Conservation (phyloP, 1,140 invertebrate species). For the Drosophila ogumai region DNA sequence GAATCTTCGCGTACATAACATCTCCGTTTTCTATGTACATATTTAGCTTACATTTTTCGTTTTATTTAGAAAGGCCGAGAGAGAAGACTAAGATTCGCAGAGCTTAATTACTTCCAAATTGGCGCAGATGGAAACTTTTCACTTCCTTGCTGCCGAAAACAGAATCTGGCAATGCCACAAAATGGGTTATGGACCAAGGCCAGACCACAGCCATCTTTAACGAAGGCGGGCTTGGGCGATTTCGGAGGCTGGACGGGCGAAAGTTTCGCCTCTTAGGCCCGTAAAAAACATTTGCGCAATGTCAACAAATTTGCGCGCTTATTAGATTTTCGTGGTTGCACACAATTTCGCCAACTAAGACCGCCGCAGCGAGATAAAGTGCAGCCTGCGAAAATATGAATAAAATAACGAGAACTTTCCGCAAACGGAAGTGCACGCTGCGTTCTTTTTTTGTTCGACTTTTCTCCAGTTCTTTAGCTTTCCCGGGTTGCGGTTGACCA, state of each 20-base stretch:
- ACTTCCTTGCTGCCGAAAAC: conserved; percentile 18
- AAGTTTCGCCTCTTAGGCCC: conserved; percentile 56
- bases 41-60: not conserved
- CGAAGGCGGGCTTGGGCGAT: conserved; percentile 16
- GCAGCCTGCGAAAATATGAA: conserved; percentile 78
- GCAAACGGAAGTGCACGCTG: conserved; percentile 70
- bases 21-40: not conserved
- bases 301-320: conserved; percentile 83
- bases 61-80: not conserved
- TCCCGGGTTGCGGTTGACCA: conserved; percentile 48
- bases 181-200: conserved; percentile 53
- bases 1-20: not conserved
- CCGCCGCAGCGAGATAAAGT: conserved; percentile 78
- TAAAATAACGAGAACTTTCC: conserved; percentile 75
- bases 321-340: conserved; percentile 83
- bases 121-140: conserved; percentile 18
- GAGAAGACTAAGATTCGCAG: no score
- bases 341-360: conserved; percentile 83
- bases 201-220: conserved; percentile 40
- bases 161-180: conserved; percentile 26
- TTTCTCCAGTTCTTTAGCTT: conserved; percentile 18
- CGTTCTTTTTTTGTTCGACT: conserved; percentile 45
- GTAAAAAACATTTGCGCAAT: conserved; percentile 84
- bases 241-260: conserved; percentile 12
- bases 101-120: conserved; percentile 37